A percentile compares a stretch with the other conserved stretches of the same genome.
These are phyloP conservation scores for Yponomeuta evonymella DNA, from an alignment of 2,888 invertebrate genomes.

Conservation along the genomic window DNA sequence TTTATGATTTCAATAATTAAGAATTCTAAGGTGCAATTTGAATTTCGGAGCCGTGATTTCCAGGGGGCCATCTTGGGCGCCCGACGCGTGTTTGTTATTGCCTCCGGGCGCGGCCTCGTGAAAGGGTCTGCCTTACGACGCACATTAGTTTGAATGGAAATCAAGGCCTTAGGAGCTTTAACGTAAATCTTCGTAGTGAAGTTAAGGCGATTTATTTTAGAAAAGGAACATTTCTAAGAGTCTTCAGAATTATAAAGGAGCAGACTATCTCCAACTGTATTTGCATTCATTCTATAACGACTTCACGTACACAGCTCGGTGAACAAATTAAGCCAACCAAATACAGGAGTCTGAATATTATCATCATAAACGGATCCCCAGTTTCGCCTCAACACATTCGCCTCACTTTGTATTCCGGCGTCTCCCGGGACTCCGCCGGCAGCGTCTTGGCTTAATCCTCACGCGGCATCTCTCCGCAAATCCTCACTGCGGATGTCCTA, in stretches of 20 bases:
- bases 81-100: constrained; percentile 73
- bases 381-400: constrained; percentile 3
- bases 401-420: constrained; percentile 8
- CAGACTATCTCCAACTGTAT: neutral
- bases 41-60: constrained; percentile 64
- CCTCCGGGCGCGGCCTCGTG: constrained; percentile 40
- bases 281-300: neutral
- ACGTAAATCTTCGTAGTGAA: neutral
- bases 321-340: constrained; percentile 1
- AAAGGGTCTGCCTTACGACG: constrained; percentile 50
- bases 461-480: constrained; percentile 25
- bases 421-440: constrained; percentile 17
- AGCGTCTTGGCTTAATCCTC: constrained; percentile 42
- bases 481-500: constrained; percentile 36
- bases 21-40: constrained; percentile 76
- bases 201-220: neutral
- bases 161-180: neutral
- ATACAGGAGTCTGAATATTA: neutral
- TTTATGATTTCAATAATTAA: constrained; percentile 77
- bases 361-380: constrained; percentile 1
- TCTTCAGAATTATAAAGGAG: neutral
- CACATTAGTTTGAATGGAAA: neutral
- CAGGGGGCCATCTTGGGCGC: constrained; percentile 57
- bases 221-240: neutral
- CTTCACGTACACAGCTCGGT: neutral